phyloP scores from a whole-genome alignment of 2,113 vertebrate genomes.

The Ceyx melanurus region DNA sequence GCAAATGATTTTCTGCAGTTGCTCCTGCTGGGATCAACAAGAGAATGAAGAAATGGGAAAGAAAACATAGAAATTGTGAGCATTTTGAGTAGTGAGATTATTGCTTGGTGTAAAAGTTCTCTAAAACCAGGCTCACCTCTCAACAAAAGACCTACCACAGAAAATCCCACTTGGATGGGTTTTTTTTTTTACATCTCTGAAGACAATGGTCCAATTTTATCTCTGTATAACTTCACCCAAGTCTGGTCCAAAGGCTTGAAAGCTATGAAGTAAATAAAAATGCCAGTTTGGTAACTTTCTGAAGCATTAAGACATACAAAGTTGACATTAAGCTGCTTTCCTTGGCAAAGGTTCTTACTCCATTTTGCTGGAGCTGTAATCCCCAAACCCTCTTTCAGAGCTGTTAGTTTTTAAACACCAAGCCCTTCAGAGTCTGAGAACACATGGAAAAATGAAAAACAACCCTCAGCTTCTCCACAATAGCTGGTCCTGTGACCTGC shows the following conservation, averaged over 20 bases:
- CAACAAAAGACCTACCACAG: neutral
- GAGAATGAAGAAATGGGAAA: neutral
- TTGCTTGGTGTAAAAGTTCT: neutral
- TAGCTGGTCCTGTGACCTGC: neutral
- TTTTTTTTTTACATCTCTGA: neutral
- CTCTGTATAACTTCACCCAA: neutral
- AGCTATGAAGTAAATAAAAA: neutral
- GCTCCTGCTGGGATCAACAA: neutral
- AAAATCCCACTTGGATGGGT: neutral
- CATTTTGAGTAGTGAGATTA: neutral
- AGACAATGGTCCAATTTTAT: neutral
- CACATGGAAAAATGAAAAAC: neutral
- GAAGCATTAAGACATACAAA: neutral
- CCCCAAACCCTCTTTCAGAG: neutral
- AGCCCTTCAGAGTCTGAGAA: neutral
- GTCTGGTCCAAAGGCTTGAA: neutral
- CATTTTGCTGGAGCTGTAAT: neutral
- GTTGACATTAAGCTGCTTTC: neutral
- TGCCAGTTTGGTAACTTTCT: neutral
- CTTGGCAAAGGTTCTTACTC: neutral
- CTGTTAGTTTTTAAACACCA: neutral
- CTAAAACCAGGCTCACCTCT: neutral
- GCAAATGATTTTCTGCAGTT: neutral
- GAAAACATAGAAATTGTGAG: neutral
- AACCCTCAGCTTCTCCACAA: neutral